These are phyloP conservation scores for Centropus bengalensis DNA, from an alignment of 2,113 vertebrate species.

Conservation along the genomic window DNA sequence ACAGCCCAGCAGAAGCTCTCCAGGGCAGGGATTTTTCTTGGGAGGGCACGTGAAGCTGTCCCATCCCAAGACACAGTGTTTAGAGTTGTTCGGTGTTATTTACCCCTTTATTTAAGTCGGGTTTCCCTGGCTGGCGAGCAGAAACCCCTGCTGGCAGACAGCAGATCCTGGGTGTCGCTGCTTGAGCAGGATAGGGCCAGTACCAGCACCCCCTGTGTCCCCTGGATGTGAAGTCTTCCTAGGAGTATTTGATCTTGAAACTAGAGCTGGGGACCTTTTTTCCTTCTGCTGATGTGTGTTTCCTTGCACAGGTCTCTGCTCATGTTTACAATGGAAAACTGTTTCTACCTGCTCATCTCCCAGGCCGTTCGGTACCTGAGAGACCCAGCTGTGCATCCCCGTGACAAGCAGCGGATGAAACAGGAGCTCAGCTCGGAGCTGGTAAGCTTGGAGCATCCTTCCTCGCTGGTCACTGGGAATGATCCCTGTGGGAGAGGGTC, in stretches of 20 bases:
- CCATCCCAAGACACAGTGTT: not conserved
- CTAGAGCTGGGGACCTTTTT: not conserved
- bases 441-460: conserved; percentile 70
- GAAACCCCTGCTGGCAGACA: not conserved
- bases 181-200: not conserved
- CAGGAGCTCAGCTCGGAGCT: conserved; percentile 97
- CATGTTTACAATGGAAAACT: conserved; percentile 98
- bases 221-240: not conserved
- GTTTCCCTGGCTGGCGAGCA: not conserved
- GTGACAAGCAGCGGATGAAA: conserved; percentile 97
- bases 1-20: not conserved
- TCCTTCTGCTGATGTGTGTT: not conserved
- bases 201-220: not conserved
- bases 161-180: not conserved
- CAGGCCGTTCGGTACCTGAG: conserved; percentile 92
- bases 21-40: not conserved
- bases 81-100: not conserved
- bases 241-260: not conserved
- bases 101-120: not conserved
- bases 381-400: conserved; percentile 85
- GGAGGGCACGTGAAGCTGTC: not conserved
- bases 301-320: conserved; percentile 85
- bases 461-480: rapidly evolving
- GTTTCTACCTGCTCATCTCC: conserved; percentile 97
- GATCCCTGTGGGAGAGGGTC: not conserved